Evolutionary conservation across 2,888 invertebrate genomes (phyloP).

Genomic region (Nymphalis c-album): DNA sequence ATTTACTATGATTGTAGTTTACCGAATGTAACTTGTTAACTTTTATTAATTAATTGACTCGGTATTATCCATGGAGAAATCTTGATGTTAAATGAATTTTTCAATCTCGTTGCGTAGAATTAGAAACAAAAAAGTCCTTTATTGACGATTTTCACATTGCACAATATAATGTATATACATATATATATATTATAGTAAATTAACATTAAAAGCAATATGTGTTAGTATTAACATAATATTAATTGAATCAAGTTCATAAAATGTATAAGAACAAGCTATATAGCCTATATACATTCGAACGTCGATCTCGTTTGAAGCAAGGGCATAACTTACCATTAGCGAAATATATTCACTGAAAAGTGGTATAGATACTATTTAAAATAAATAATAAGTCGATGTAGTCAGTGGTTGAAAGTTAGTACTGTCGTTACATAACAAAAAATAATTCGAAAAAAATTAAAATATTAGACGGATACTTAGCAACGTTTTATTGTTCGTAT

Average conservation of each 20-base stretch:
- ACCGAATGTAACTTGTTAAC: conserved; percentile 26
- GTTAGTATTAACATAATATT: conserved; percentile 15
- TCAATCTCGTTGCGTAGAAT: conserved; percentile 20
- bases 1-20: conserved; percentile 27
- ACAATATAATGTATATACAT: conserved; percentile 13
- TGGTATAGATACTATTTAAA: conserved; percentile 75
- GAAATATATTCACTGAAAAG: conserved; percentile 61
- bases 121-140: conserved; percentile 20
- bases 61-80: conserved; percentile 3
- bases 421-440: conserved; percentile 70
- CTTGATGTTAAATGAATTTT: conserved; percentile 6
- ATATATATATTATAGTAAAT: conserved; percentile 18
- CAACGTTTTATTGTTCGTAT: conserved; percentile 51
- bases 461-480: conserved; percentile 59
- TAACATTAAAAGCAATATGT: conserved; percentile 8
- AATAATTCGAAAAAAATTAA: conserved; percentile 51
- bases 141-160: conserved; percentile 17
- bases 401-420: conserved; percentile 77
- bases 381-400: conserved; percentile 70
- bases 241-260: neutral
- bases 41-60: conserved; percentile 21
- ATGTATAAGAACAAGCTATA: neutral
- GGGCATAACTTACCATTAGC: conserved; percentile 67
- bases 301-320: conserved; percentile 54
- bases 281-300: conserved; percentile 22